phyloP scores from a whole-genome alignment of 2,113 vertebrate genomes.

The Euleptes europaea region DNA sequence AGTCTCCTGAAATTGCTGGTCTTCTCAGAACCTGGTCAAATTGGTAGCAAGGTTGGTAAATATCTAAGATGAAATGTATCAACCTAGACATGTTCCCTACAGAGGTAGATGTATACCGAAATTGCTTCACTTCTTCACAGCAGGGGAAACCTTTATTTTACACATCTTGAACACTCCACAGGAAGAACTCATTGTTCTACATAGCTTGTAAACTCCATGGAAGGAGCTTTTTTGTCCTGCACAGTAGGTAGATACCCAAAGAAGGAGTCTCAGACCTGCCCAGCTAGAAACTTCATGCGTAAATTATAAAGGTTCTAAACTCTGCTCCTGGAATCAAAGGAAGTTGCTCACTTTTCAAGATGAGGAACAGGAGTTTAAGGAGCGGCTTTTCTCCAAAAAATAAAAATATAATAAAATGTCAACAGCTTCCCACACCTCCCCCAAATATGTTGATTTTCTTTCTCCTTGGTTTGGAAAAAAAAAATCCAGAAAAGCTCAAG shows the following conservation, averaged over 20 bases:
- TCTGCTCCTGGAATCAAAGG: neutral
- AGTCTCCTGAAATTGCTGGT: rapidly evolving
- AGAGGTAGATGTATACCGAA: neutral
- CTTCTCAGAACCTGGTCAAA: neutral
- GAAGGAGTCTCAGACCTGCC: slow-evolving; percentile 52
- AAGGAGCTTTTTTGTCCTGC: slow-evolving; percentile 54
- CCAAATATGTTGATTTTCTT: neutral
- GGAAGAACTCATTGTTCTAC: slow-evolving; percentile 38
- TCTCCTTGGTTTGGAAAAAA: neutral
- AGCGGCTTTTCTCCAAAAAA: neutral
- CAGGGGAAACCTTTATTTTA: slow-evolving; percentile 56
- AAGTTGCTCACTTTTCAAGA: neutral
- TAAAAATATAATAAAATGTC: too few relatives aligned
- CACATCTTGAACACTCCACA: slow-evolving; percentile 31
- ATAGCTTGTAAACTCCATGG: slow-evolving; percentile 30
- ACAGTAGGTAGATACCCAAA: slow-evolving; percentile 4
- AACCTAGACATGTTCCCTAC: slow-evolving; percentile 16
- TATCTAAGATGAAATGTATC: slow-evolving; percentile 27
- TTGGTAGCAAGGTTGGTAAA: neutral
- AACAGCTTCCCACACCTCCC: too few relatives aligned
- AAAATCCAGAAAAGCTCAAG: neutral
- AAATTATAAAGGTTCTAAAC: neutral
- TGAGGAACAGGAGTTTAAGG: neutral
- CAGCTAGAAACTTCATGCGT: neutral
- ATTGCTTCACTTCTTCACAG: slow-evolving; percentile 22